These are phyloP conservation scores for Madoqua kirkii DNA, from an alignment of 2,113 vertebrate species.

Conservation along the genomic window DNA sequence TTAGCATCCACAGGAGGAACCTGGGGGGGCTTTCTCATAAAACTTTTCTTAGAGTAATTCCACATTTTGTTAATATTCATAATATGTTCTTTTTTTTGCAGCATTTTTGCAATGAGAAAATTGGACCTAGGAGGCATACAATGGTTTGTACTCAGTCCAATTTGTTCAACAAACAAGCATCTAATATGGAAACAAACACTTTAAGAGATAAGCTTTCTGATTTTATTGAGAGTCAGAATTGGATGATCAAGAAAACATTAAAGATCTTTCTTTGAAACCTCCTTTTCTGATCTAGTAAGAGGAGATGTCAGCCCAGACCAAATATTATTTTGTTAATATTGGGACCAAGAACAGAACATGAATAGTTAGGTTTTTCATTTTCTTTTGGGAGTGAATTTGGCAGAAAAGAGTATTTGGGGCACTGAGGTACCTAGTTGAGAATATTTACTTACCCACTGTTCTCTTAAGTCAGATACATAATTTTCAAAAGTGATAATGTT, in stretches of 20 bases:
- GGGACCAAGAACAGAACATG: neutral
- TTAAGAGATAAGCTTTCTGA: neutral
- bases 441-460: neutral
- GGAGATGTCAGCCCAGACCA: neutral
- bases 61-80: neutral
- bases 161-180: neutral
- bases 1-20: neutral
- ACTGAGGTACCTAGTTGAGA: neutral
- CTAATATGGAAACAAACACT: neutral
- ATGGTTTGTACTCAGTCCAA: neutral
- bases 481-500: neutral
- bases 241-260: neutral
- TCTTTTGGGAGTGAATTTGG: neutral
- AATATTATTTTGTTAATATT: neutral
- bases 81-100: neutral
- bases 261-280: neutral
- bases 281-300: neutral
- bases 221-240: slow-evolving; percentile 14
- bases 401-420: neutral
- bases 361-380: neutral
- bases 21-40: neutral
- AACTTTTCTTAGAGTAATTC: neutral
- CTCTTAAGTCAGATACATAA: neutral
- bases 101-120: neutral
- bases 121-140: neutral